Evolutionary conservation across 2,888 invertebrate species (phyloP), one percentile per base, ranked within the genome.

Genomic region (Clanis bilineata): DNA sequence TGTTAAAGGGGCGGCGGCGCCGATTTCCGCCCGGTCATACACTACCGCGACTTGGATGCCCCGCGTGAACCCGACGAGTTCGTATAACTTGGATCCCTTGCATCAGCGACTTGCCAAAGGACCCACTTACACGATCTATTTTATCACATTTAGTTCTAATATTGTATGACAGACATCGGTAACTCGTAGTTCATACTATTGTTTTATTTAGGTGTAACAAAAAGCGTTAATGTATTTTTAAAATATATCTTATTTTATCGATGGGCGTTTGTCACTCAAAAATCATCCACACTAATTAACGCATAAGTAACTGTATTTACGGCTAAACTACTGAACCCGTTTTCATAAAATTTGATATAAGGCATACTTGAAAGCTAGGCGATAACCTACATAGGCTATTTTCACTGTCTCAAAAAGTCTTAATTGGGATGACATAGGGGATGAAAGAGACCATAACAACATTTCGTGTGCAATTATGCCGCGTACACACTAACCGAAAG

Each of bases 31-130:
- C 96, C 97, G 77, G 95, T 97, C 82, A 96, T 97, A 85, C 97
- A 97, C 93, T 98, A 98, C 93, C 94, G 97, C 85, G 98, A 98
- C 93, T 94, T 98, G 93, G 98, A 98, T 90, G 97, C 97, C 71
- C 97, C 97, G 67, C 95, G 97, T 86, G 97, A 97, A 90, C 96
- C 97, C 69, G 96, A 97, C 89, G 97, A 97, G 89, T 96, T 96
- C 90, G 93, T 96, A 75, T 96, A 95, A 93, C 69, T 61, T 63
- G 77, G 76, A 77, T 59, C 66, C 63, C 64, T 66, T 60, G 62
- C 70, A 64, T 65, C 69, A 47, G 25, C 75, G 60, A 67, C 72
- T 72, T 71, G 64, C 74, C 74, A 74, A 77, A 72, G 78, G 78
- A 70, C 68, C 18, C 56, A 45, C 45, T 38, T 22, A 10, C 36